These are phyloP conservation scores for Rhyacophila evoluta DNA, from an alignment of 2,888 invertebrate species.

Conservation along the genomic window DNA sequence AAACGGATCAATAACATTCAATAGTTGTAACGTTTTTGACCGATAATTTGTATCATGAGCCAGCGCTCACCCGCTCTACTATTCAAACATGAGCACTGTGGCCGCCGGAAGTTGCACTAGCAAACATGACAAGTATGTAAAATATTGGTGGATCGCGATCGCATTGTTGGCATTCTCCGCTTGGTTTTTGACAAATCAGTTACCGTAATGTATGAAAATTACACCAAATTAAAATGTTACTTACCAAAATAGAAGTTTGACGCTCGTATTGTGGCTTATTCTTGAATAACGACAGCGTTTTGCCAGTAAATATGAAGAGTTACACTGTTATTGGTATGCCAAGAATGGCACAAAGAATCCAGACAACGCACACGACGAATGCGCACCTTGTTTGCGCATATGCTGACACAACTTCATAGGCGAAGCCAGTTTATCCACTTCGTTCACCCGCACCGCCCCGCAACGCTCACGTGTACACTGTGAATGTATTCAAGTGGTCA, in stretches of 20 bases:
- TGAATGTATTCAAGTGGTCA: constrained; percentile 66
- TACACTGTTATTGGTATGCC: constrained; percentile 89
- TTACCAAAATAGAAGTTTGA: constrained; percentile 73
- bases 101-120: constrained; percentile 71
- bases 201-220: constrained; percentile 73
- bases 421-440: constrained; percentile 66
- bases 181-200: constrained; percentile 74
- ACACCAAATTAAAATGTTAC: constrained; percentile 71
- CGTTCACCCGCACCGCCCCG: constrained; percentile 58
- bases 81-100: constrained; percentile 61
- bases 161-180: constrained; percentile 80
- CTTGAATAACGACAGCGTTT: constrained; percentile 74
- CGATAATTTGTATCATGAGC: constrained; percentile 30
- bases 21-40: constrained; percentile 34
- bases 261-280: constrained; percentile 42
- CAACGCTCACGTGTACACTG: constrained; percentile 49
- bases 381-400: constrained; percentile 86
- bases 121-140: constrained; percentile 83
- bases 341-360: constrained; percentile 98
- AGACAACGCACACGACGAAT: constrained; percentile 90
- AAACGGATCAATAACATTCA: constrained; percentile 58
- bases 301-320: constrained; percentile 79
- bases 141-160: constrained; percentile 82
- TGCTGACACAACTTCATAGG: constrained; percentile 76
- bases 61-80: constrained; percentile 60